Percentiles rank a stretch among this genome's conserved stretches.
phyloP scores from a whole-genome alignment of 2,797 vertebrate genomes.

The Hemibagrus guttatus region DNA sequence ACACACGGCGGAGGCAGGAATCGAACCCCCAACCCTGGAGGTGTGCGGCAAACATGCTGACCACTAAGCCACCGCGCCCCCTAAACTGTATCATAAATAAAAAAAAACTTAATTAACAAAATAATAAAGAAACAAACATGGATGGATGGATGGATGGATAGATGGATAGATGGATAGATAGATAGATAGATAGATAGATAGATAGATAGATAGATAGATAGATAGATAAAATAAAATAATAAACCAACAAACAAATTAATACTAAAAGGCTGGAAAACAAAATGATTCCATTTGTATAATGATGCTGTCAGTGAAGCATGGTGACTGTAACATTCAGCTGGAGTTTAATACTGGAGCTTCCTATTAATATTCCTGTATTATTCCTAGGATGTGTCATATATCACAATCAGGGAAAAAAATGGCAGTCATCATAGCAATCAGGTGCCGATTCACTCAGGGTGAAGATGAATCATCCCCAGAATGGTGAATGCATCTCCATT shows the following conservation, averaged over 20 bases:
- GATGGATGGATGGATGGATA: too few species aligned
- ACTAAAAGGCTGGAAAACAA: not conserved
- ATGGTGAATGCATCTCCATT: slow-evolving; percentile 35
- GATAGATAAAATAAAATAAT: too few species aligned
- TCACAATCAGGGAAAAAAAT: not conserved
- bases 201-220: too few species aligned
- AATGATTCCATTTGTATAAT: slow-evolving; percentile 19
- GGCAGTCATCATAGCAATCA: not conserved
- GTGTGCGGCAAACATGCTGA: too few species aligned
- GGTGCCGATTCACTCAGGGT: slow-evolving; percentile 19
- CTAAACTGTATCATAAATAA: too few species aligned
- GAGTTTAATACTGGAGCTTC: not conserved
- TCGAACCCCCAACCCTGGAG: too few species aligned
- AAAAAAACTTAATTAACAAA: too few species aligned
- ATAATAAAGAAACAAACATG: too few species aligned
- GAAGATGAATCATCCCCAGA: slow-evolving; percentile 32
- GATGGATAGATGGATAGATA: not conserved
- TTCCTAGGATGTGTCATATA: slow-evolving; percentile 7
- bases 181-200: too few species aligned
- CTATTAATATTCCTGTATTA: slow-evolving; percentile 20
- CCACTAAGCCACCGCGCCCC: too few species aligned
- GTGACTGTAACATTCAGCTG: not conserved
- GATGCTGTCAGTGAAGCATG: not conserved
- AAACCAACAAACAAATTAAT: too few species aligned
- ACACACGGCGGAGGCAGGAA: too few species aligned